Base-by-base conservation (phyloP, 2,113 vertebrate genomes). In the Pogonocichla stellata region DNA sequence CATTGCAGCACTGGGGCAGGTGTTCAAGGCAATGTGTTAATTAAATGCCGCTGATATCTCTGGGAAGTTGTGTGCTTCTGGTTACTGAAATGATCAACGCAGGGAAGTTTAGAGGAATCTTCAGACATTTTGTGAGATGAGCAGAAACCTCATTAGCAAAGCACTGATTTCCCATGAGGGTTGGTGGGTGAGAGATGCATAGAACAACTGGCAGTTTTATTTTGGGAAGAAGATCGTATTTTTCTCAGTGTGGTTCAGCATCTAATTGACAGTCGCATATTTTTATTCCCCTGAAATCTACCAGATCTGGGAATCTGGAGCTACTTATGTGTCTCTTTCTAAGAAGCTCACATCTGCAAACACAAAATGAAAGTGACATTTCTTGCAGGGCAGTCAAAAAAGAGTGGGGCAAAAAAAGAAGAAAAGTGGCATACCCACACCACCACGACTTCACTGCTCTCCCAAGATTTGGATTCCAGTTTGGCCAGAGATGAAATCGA, bases 381-480 rank as follows among this genome's bases (percentile, higher is more conserved):
- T 70, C 71, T 92, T 81, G 8, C 40, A 24, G 22, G 18, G 28
- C 16, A 53, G 20, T 42, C 65, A 74, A 50, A 56, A 79, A 40
- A 58, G 13, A 3, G 5, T 1, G 3, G 2, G 7, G 4, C 8
- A 11, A 26, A 31, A 64, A 24, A 7, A 42, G 25, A 48, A 15
- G 5, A 33, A 43, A 83, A 91, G 29, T 4, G 2, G 29, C 7
- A 3, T 53, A 75, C 40, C 23, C 74, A 20, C 45, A 69, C 24
- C 73, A 92, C 23, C 1, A 0, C 9, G 14, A 13, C 50, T 86
- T 93, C 6, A 4, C 70, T 53, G 48, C 8, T 8, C 53, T 70
- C 80, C 72, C 45, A 45, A 93, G 83, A 91, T 90, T 96, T 81
- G 81, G 77, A 90, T 97, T 97, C 89, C 78, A 80, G 60, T 73